A percentile compares a stretch with the other conserved stretches of the same genome.
Conservation (phyloP, 2,888 invertebrate genomes). For the Norana najaformis region DNA sequence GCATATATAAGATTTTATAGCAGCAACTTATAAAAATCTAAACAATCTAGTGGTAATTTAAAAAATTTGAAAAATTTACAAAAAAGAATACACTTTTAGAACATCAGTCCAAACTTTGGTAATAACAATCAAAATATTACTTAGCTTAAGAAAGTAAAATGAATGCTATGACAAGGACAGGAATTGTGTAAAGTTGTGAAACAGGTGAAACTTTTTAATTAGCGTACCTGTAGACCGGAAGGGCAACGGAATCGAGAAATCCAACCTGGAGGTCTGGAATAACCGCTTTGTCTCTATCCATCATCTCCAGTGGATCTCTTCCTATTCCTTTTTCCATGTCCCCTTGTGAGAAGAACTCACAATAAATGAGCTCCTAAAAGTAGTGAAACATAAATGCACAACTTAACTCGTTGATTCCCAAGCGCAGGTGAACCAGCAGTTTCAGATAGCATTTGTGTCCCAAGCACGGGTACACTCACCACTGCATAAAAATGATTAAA, state of each 20-base stretch:
- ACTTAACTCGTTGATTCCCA: too few species aligned
- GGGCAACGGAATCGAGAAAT: conserved; percentile 69
- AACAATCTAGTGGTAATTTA: neutral
- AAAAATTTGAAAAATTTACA: neutral
- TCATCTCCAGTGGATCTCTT: conserved; percentile 73
- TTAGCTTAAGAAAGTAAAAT: conserved; percentile 13
- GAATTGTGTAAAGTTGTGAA: neutral
- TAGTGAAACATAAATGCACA: neutral
- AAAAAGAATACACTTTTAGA: neutral
- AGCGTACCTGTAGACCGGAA: conserved; percentile 66
- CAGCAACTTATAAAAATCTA: too few species aligned
- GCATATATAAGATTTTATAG: neutral
- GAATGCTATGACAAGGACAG: too few species aligned
- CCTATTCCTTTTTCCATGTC: conserved; percentile 82
- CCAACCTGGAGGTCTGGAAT: conserved; percentile 81
- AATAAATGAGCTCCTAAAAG: conserved; percentile 71
- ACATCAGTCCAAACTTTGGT: neutral
- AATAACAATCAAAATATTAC: neutral
- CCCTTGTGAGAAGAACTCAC: conserved; percentile 85
- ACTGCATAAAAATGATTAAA: too few species aligned
- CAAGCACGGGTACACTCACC: too few species aligned
- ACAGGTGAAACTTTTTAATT: neutral
- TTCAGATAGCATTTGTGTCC: too few species aligned
- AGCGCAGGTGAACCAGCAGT: too few species aligned
- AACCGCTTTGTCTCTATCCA: conserved; percentile 80